Base-by-base conservation (phyloP, 92 coral and sea anemone genomes). In the Porites rus region DNA sequence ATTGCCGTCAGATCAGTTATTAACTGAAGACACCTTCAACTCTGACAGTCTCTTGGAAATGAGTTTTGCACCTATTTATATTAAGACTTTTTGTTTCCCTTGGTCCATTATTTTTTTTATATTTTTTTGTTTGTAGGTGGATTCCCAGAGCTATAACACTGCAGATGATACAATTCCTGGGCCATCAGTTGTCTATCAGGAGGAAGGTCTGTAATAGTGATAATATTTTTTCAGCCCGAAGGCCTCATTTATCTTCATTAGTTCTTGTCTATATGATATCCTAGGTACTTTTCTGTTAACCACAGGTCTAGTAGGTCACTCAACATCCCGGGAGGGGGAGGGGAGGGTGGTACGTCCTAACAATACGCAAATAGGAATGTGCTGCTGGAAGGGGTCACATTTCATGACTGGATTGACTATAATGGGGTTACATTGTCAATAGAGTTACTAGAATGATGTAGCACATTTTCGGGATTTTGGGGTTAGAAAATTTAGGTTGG, bases 1-100 rank as follows among this genome's bases (percentile, higher is more conserved):
- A 96, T 96, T 96, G 99, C 99, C 99, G 98, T 96, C 99, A 87
- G 98, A 96, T 87, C 90, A 88, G 84, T 85, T 72, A 74, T 78
- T 61, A 85, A 51, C 93, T 90, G 93, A 90, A 85, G 93, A 86
- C 73, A 80, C 25, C 75, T 80, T 85, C 0, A 61, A 22, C 80
- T 83, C 87, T 83, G 87, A 83, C 53, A 61, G 72, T 83, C 87
- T 83, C 87, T 73, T 51, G 51, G 25, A 28, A 24, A 52, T 10
- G 6, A 28, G 20, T 12, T 21, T 17, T 21, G 24, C n/a, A 10
- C 53, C 1, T 13, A 54, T 3, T 16, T 62, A 20, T 4, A 18
- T 62, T 17, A 62, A 62, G 63, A 11, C 2, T 59, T 59, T 8
- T 0, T 18, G 18, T 65, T 19, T 0, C 69, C 0, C 0, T 18